Percentiles rank a stretch among this genome's conserved stretches.
phyloP scores from a whole-genome alignment of 1,140 invertebrate genomes.

The Cotesia chilonis region DNA sequence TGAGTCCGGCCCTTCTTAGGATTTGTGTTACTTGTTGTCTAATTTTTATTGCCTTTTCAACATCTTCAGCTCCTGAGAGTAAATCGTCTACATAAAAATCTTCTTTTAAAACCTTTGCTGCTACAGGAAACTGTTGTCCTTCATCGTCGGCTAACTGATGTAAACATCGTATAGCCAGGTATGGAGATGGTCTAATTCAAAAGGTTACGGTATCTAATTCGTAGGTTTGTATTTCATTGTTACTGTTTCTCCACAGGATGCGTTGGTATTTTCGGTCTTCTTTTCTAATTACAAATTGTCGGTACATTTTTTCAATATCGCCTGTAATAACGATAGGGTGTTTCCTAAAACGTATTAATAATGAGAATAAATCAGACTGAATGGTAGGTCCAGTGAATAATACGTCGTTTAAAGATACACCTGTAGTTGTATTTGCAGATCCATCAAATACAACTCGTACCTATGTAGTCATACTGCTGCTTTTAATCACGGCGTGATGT shows the following conservation, averaged over 20 bases:
- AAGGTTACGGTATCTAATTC: conserved; percentile 24
- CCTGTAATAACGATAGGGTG: conserved; percentile 17
- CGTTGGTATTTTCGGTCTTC: conserved; percentile 49
- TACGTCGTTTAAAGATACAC: conserved; percentile 47
- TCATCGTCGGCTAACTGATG: conserved; percentile 27
- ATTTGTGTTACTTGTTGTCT: background rate
- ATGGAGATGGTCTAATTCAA: conserved; percentile 10
- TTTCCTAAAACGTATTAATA: conserved; percentile 13
- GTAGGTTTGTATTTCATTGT: background rate
- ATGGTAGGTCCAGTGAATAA: conserved; percentile 36
- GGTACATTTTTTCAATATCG: conserved; percentile 54
- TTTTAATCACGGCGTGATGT: conserved; percentile 22
- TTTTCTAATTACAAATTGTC: conserved; percentile 47
- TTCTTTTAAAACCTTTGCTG: background rate
- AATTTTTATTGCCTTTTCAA: background rate
- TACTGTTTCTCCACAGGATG: conserved; percentile 38
- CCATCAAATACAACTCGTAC: conserved; percentile 48
- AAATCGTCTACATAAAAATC: conserved; percentile 27
- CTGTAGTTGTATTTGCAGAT: conserved; percentile 39
- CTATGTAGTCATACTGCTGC: conserved; percentile 17
- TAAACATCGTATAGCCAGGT: conserved; percentile 14
- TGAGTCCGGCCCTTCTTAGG: background rate
- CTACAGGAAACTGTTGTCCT: background rate
- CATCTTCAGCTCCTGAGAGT: background rate
- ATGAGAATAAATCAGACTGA: conserved; percentile 30